These are phyloP conservation scores for Aleiodes sp. DNA, from an alignment of 1,140 invertebrate species.

Conservation along the genomic window DNA sequence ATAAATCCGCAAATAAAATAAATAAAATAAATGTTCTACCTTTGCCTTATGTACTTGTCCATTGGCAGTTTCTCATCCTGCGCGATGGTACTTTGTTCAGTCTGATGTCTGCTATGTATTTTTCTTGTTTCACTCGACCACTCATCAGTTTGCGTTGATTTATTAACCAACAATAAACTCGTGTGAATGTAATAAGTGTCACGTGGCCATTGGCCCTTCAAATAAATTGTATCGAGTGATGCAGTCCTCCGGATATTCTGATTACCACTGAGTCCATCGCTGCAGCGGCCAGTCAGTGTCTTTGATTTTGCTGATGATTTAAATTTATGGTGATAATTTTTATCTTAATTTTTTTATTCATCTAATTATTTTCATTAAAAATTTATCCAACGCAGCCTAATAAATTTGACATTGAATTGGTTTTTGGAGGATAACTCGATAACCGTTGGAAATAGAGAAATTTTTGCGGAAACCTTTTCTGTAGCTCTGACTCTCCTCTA, in stretches of 20 bases:
- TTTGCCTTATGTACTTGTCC: conserved; percentile 68
- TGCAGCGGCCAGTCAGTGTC: conserved; percentile 66
- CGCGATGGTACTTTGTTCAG: conserved; percentile 55
- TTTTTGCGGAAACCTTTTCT: too few relatives aligned
- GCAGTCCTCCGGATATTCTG: conserved; percentile 78
- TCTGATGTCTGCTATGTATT: conserved; percentile 56
- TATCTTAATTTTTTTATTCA: too few relatives aligned
- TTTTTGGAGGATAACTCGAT: too few relatives aligned
- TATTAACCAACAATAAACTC: conserved; percentile 76
- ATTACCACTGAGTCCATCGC: conserved; percentile 61
- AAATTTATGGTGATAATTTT: too few relatives aligned
- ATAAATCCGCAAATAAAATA: too few relatives aligned
- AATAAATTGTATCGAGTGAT: conserved; percentile 80
- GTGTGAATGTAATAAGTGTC: conserved; percentile 74
- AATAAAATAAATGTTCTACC: too few relatives aligned
- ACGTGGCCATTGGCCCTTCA: conserved; percentile 79
- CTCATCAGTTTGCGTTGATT: conserved; percentile 81
- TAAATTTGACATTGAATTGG: too few relatives aligned
- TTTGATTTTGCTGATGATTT: conserved; percentile 71
- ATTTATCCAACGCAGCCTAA: too few relatives aligned
- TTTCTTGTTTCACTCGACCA: conserved; percentile 69
- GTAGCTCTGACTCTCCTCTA: too few relatives aligned
- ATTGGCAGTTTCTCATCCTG: conserved; percentile 64
- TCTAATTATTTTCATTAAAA: too few relatives aligned
- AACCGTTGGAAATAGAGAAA: too few relatives aligned